Evolutionary conservation across 2,888 invertebrate genomes (phyloP), one percentile per base, ranked within the genome.

Genomic region (Caenorhabditis afra): DNA sequence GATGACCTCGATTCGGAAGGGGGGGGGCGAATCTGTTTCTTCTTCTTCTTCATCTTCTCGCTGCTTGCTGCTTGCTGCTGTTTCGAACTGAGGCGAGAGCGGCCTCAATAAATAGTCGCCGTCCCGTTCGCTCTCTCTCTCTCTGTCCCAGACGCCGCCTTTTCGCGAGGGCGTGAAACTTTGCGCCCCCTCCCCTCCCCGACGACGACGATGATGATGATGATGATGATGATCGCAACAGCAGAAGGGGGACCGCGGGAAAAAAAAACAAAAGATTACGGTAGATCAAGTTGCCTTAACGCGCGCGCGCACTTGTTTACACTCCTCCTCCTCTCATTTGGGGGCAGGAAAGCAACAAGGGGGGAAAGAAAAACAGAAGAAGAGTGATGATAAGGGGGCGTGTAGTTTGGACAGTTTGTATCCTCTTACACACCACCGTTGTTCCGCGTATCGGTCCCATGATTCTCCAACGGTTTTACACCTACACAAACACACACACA

Each of bases 331-430:
- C n/a, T n/a, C 55, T 22, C 29, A 29, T 29, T 12, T 37, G 8
- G 47, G 5, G 37, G 14, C 11, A 59, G 22, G 18, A 41, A 11
- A 29, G 67, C 3, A 23, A 53, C 5, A 53, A 12, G 23, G 53
- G n/a, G 16, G 23, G 53, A 14, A 22, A n/a, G n/a, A 35, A 29
- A 23, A 20, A n/a, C 22, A n/a, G 23, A n/a, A 53, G 18, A 52
- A 52, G 49, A 16, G 58, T 52, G 20, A 29, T 47, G 41, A 29
- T 39, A 11, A 52, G 16, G n/a, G 44, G 53, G 62, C 35, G 59
- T 52, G 58, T 68, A 68, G 68, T 68, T 68, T 68, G 68, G 39
- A 59, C 50, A 59, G 50, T 68, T 68, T 68, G 50, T 68, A 59
- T 59, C 59, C 11, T n/a, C n/a, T n/a, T n/a, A n/a, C n/a, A n/a